Evolutionary conservation across 2,888 invertebrate species (phyloP).

Genomic region (Eupithecia centaureata): DNA sequence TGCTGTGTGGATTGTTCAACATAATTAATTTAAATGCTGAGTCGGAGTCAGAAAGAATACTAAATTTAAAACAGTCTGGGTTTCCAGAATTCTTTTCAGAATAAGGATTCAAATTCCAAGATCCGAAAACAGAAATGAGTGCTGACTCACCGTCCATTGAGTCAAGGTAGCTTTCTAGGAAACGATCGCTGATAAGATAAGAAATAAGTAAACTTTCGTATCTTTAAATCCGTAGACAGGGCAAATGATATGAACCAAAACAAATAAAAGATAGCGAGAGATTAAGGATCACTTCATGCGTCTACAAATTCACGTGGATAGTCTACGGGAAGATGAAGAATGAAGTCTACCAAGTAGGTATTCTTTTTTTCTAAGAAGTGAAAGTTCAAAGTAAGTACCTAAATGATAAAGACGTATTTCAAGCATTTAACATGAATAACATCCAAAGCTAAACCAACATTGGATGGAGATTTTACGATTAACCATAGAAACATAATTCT

Average conservation of each 20-base stretch:
- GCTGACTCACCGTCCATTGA: conserved; percentile 29
- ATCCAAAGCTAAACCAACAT: background rate
- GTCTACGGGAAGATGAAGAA: background rate
- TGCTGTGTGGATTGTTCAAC: too few species aligned
- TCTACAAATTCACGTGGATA: conserved; percentile 8
- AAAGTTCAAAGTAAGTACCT: background rate
- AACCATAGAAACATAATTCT: background rate
- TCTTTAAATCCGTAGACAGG: conserved; percentile 48
- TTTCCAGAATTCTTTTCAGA: too few species aligned
- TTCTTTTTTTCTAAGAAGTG: background rate
- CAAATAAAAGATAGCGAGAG: conserved; percentile 49
- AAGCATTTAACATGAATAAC: background rate
- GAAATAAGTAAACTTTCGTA: conserved; percentile 40
- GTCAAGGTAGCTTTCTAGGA: conserved; percentile 23
- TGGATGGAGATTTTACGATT: background rate
- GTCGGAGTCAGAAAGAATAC: background rate
- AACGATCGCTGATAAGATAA: conserved; percentile 39
- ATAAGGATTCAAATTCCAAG: background rate
- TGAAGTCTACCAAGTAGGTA: background rate
- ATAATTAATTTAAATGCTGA: background rate
- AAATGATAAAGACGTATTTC: background rate
- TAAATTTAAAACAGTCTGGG: background rate
- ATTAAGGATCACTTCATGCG: conserved; percentile 23
- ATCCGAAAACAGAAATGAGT: background rate
- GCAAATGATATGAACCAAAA: conserved; percentile 50